Evolutionary conservation across 2,797 vertebrate genomes (phyloP).

Genomic region (Orientallactaga sibirica): DNA sequence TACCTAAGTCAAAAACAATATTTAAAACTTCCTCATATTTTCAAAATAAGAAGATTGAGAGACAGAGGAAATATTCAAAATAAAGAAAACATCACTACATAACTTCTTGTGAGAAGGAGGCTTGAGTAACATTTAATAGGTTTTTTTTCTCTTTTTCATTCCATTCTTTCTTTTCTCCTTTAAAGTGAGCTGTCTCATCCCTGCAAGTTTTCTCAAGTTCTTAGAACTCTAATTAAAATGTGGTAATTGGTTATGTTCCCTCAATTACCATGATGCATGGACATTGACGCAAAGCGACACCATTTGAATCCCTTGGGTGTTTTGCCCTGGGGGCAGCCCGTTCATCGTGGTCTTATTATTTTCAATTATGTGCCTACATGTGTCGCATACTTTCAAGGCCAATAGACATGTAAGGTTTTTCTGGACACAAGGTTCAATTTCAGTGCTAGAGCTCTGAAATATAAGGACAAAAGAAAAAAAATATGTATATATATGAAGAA

Average conservation of each 20-base stretch:
- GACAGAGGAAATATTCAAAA: not conserved
- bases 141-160: not conserved
- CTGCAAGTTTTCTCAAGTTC: slow-evolving; percentile 89
- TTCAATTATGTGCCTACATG: slow-evolving; percentile 89
- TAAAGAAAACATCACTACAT: slow-evolving; percentile 41
- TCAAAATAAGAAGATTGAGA: slow-evolving; percentile 47
- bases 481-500: not conserved
- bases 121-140: slow-evolving; percentile 57
- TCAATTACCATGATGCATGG: slow-evolving; percentile 92
- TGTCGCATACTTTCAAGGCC: slow-evolving; percentile 87
- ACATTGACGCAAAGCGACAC: slow-evolving; percentile 91
- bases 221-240: slow-evolving; percentile 92
- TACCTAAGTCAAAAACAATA: slow-evolving; percentile 35
- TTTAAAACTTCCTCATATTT: slow-evolving; percentile 59
- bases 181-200: slow-evolving; percentile 86
- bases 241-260: slow-evolving; percentile 92
- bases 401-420: slow-evolving; percentile 81
- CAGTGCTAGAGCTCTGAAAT: slow-evolving; percentile 70
- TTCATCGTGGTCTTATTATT: slow-evolving; percentile 91
- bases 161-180: slow-evolving; percentile 77
- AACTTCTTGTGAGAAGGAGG: slow-evolving; percentile 66
- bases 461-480: slow-evolving; percentile 28
- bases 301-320: slow-evolving; percentile 91
- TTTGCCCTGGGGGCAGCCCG: slow-evolving; percentile 90
- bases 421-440: slow-evolving; percentile 82